Conservation (phyloP, 2,797 vertebrate species). For the Myripristis murdjan region DNA sequence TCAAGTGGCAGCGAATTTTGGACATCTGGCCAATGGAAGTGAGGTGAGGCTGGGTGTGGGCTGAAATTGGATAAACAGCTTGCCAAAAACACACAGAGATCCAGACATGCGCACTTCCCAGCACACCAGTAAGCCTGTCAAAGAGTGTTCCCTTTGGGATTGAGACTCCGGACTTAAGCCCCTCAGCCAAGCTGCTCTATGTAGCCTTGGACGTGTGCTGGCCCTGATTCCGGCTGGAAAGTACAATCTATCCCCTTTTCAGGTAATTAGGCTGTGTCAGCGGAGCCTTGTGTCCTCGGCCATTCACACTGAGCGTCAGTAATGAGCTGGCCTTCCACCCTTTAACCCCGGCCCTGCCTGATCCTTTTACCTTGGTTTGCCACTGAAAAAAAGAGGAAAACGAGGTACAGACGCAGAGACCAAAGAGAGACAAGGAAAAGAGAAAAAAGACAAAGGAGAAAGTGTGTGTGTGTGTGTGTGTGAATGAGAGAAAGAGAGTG, state of each 20-base stretch:
- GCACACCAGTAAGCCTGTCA: conserved; percentile 67
- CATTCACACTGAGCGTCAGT: conserved; percentile 70
- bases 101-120: conserved; percentile 36
- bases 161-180: conserved; percentile 68
- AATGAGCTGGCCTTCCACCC: conserved; percentile 80
- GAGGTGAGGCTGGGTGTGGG: conserved; percentile 27
- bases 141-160: conserved; percentile 61
- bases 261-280: conserved; percentile 84
- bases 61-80: conserved; percentile 32
- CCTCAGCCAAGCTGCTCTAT: conserved; percentile 71
- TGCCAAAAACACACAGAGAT: conserved; percentile 26
- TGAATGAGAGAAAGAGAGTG: conserved; percentile 10
- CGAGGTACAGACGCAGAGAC: conserved; percentile 10
- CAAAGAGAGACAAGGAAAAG: conserved; percentile 39
- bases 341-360: conserved; percentile 65
- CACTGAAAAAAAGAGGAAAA: conserved; percentile 54
- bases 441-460: conserved; percentile 19
- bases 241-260: conserved; percentile 79
- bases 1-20: conserved; percentile 66
- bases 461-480: conserved; percentile 8
- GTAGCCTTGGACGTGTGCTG: conserved; percentile 68
- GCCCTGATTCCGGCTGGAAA: conserved; percentile 69
- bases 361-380: conserved; percentile 58
- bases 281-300: conserved; percentile 71
- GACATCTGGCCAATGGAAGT: conserved; percentile 64